Conservation (phyloP, 2,888 invertebrate species). For the Microctonus brassicae region DNA sequence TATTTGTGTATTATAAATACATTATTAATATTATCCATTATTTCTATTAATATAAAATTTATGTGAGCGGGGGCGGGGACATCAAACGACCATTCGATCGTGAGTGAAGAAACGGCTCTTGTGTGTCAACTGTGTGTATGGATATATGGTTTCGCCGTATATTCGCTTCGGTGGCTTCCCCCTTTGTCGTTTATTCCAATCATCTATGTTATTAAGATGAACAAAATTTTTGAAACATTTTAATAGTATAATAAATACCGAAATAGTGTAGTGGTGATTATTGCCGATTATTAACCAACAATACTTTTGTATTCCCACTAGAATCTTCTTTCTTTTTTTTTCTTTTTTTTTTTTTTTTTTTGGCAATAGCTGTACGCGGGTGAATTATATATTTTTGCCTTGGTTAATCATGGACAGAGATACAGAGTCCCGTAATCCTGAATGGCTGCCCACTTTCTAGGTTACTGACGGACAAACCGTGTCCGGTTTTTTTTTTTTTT, state of each 20-base stretch:
- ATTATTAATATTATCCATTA: not conserved
- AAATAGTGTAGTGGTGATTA: not conserved
- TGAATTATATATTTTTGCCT: slow-evolving; percentile 20
- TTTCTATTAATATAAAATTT: not conserved
- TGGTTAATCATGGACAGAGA: slow-evolving; percentile 32
- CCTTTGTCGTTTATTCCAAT: slow-evolving; percentile 17
- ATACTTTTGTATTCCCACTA: not conserved
- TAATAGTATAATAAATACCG: not conserved
- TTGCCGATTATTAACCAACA: not conserved
- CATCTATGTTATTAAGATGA: not conserved
- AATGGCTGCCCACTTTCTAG: slow-evolving; percentile 66
- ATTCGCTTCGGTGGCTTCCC: slow-evolving; percentile 18
- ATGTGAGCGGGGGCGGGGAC: slow-evolving; percentile 35
- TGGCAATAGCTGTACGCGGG: not conserved
- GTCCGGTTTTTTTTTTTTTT: slow-evolving; percentile 27
- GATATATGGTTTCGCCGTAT: slow-evolving; percentile 32
- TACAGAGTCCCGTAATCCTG: slow-evolving; percentile 54
- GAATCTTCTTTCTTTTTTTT: not conserved
- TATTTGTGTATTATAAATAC: slow-evolving; percentile 18
- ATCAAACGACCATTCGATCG: slow-evolving; percentile 49
- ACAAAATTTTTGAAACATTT: not conserved
- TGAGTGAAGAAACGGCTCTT: slow-evolving; percentile 45
- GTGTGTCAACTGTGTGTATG: slow-evolving; percentile 35
- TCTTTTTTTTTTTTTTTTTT: not conserved
- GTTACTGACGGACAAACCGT: slow-evolving; percentile 62